Evolutionary conservation across 2,888 invertebrate genomes (phyloP), one percentile per base, ranked within the genome.

Genomic region (Polydesmus complanatus): DNA sequence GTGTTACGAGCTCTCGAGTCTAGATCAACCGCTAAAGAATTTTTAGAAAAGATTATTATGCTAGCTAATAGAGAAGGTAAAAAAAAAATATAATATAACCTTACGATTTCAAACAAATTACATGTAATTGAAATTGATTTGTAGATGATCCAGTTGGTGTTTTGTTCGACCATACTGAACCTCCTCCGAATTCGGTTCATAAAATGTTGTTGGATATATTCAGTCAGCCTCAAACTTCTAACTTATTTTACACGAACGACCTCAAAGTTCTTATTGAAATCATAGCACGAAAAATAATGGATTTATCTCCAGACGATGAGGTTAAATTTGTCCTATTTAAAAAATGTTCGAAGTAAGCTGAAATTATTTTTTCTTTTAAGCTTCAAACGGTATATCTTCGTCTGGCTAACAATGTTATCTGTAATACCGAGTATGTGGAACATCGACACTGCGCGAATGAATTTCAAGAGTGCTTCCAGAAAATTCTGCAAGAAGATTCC

Each of bases 191-290:
- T 77, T 86, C 94, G 0, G 85, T 94, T 8, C 77, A 93, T 55
- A 94, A 95, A 75, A 79, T 96, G 67, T 84, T 90, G 67, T 83
- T 83, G 53, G 94, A 96, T 74, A 76, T 95, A 66, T 93, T 93
- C 73, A 83, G 83, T 64, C 81, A 81, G 67, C 80, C 82, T 66
- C 80, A 81, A 65, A 91, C 93, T 1, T 88, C 94, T 0, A 81
- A 83, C 66, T 80, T 94, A 65, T 90, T 95, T 75, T 96, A 96
- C 74, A 91, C 93, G 0, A 96, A 95, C 71, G 96, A 96, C 72
- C 84, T 88, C 51, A 90, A 88, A 75, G 95, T 95, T 52, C 80
- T 95, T 62, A 85, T 95, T 64, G 96, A 95, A 72, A 94, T 96
- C 70, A 83, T 94, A 60, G 84, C 92, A 57, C 79, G 95, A 56